Evolutionary conservation across 2,113 vertebrate genomes (phyloP), one percentile per base, ranked within the genome.

Genomic region (Cottus gobio): DNA sequence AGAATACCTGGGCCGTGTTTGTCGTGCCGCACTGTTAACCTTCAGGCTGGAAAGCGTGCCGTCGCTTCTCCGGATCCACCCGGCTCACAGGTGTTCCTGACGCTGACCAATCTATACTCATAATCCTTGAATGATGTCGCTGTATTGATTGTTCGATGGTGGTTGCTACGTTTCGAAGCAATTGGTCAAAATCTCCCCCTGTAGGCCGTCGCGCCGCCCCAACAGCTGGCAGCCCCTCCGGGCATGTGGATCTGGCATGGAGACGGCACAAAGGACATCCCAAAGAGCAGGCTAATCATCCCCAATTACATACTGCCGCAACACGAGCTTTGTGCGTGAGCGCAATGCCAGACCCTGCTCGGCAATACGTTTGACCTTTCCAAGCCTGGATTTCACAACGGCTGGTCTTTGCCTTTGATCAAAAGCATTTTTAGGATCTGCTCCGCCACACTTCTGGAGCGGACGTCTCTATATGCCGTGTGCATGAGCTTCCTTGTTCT

Each of bases 211-310:
- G 56, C 16, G 50, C 10, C 13, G n/a, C 34, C 3, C n/a, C 0
- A 61, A 54, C 77, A 90, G 80, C 77, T 84, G 67, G 37, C 37
- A 71, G 31, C 39, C 42, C 79, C 60, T 75, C 68, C 39, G 61
- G 75, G 69, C 72, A 62, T 80, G 60, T 67, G 18, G 36, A 52
- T 34, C 52, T 46, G 68, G 50, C 39, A 71, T 50, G 26, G 69
- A 9, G 30, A 42, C 24, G 74, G 46, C 64, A 64, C 52, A 77
- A 66, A 75, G 54, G 70, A 75, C 60, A 60, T 31, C 46, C 46
- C 65, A 78, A 57, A 52, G n/a, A 1, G 56, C 48, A 12, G 75
- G 65, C 46, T 80, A 52, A 86, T 83, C 69, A 73, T 77, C 20
- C 60, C 50, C 71, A 77, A 85, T 81, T 83, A 82, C 26, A 72